phyloP scores from a whole-genome alignment of 2,888 invertebrate genomes.

The Mactromeris polynyma region DNA sequence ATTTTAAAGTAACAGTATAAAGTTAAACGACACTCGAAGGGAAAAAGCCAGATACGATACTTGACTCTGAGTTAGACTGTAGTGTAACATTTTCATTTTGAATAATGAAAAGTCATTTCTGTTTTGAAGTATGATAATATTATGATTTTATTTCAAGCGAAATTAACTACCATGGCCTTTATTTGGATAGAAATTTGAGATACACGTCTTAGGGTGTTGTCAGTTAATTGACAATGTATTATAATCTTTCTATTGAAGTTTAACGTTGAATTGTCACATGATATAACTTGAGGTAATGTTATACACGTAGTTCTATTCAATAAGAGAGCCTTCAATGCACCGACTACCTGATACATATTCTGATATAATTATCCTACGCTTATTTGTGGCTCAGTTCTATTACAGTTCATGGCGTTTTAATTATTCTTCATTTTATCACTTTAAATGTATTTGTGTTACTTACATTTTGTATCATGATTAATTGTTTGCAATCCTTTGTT shows the following conservation, averaged over 20 bases:
- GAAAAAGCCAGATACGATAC: neutral
- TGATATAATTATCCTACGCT: neutral
- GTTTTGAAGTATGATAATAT: conserved; percentile 11
- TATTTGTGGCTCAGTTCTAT: too few species aligned
- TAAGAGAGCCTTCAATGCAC: neutral
- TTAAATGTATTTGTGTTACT: too few species aligned
- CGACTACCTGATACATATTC: neutral
- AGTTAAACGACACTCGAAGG: neutral
- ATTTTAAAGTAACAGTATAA: neutral
- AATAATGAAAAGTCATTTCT: conserved; percentile 7
- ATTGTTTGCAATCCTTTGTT: too few species aligned
- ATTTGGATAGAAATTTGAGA: neutral
- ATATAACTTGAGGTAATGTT: neutral
- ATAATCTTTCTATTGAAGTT: neutral
- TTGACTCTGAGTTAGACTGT: neutral
- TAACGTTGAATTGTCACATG: neutral
- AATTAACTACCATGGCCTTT: neutral
- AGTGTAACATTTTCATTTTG: neutral
- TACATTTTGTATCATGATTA: too few species aligned
- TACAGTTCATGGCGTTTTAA: too few species aligned
- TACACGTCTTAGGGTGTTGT: conserved; percentile 1
- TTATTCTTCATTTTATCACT: too few species aligned
- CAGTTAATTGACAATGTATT: conserved; percentile 18
- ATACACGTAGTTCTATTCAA: neutral
- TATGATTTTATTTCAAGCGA: conserved; percentile 18